A percentile compares a stretch with the other conserved stretches of the same genome.
phyloP scores from a whole-genome alignment of 2,888 invertebrate genomes.

The Periphyllus acericola region DNA sequence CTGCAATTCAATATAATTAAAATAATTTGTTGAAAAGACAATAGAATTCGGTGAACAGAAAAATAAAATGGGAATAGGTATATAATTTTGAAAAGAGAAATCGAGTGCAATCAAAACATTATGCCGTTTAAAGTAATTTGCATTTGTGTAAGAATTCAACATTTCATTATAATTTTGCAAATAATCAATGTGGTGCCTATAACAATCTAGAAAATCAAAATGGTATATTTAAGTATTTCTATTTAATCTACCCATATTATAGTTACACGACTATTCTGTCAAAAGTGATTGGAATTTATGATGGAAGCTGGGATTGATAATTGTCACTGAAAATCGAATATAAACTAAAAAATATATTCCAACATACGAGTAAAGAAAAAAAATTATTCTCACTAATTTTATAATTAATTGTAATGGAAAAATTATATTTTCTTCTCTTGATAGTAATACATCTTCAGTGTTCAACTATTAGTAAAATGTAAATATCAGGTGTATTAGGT shows the following conservation, averaged over 20 bases:
- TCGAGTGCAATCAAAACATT: conserved; percentile 37
- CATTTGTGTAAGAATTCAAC: conserved; percentile 28
- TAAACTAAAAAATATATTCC: not conserved
- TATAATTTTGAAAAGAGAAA: conserved; percentile 39
- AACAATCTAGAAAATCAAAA: not conserved
- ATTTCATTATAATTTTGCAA: not conserved
- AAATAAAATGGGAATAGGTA: conserved; percentile 1
- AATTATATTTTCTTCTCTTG: no score
- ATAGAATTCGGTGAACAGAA: conserved; percentile 15
- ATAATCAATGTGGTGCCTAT: not conserved
- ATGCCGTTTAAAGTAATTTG: conserved; percentile 23
- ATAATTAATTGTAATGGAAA: no score
- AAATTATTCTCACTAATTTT: no score
- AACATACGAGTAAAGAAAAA: not conserved
- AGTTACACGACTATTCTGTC: not conserved
- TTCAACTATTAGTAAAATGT: no score
- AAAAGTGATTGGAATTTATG: not conserved
- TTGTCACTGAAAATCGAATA: not conserved
- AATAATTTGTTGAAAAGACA: conserved; percentile 36
- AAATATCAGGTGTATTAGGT: no score
- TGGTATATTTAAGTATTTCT: not conserved
- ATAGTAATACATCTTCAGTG: no score
- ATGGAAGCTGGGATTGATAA: not conserved
- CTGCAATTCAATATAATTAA: conserved; percentile 18
- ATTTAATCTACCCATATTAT: not conserved